Base-by-base conservation (phyloP, 1,140 invertebrate genomes). In the Lucilia sericata region DNA sequence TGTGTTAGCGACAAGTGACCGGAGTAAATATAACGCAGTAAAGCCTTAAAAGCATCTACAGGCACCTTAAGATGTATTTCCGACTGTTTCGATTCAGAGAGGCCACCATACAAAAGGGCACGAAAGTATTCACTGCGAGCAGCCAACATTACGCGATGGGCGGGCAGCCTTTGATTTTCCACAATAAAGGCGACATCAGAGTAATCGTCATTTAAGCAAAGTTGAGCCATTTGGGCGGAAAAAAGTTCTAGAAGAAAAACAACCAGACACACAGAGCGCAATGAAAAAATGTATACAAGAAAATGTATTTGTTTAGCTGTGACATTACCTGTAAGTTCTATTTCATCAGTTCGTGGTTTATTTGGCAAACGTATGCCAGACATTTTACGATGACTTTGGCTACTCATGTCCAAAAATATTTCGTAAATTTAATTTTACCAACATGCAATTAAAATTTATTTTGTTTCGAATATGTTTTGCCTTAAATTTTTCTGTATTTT, bases 21-120 rank as follows among this genome's bases (percentile, higher is more conserved):
- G 84, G 97, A 98, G 91, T 99, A 99, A 78, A 99, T 97, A 92
- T 99, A 99, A 88, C 96, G 95, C 0, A 99, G 92, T 0, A 99
- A 92, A 78, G 94, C 94, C 91, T 97, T 97, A 88, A 99, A 99
- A 21, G 98, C 96, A 84, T 94, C 93, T 25, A 98, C 91, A n/a
- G 96, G 96, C 42, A 97, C 94, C 86, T 95, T 96, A 19, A 99
- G 89, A 87, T 96, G 95, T 84, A 99, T 96, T 93, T 98, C 96
- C 49, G 93, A 92, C 89, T 95, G 95, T 83, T 93, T 94, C 0
- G 97, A 95, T 92, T 99, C 98, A 86, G 94, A 94, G 92, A 99
- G 93, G 17, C 98, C 98, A 74, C 98, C 98, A 92, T 94, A 98
- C 21, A 98, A 93, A 30, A 99, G 91, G 81, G 96, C 95, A 87